These are phyloP conservation scores for Ptilonorhynchus violaceus DNA, from an alignment of 2,113 vertebrate genomes.

Conservation along the genomic window DNA sequence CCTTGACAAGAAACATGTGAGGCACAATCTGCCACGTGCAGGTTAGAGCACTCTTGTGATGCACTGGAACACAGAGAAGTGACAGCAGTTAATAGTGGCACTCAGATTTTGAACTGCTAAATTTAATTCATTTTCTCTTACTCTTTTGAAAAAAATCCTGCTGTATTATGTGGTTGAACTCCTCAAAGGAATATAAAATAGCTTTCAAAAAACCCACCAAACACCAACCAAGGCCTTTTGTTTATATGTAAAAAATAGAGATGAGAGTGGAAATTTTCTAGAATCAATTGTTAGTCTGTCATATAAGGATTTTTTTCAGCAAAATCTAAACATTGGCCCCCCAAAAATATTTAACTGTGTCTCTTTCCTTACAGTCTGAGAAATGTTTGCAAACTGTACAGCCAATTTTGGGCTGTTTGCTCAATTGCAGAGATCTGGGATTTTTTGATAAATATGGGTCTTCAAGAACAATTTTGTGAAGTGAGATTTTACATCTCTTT, in stretches of 20 bases:
- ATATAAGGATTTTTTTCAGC: fast-evolving
- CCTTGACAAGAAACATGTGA: not conserved
- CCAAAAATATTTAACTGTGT: not conserved
- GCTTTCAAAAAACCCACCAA: not conserved
- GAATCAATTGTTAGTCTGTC: not conserved
- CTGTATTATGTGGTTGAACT: not conserved
- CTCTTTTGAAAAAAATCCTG: not conserved
- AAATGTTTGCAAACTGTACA: not conserved
- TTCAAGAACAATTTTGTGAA: not conserved
- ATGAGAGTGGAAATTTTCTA: not conserved
- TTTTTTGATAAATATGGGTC: not conserved
- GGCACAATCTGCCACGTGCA: not conserved
- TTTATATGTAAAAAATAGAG: not conserved
- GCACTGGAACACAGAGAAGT: not conserved
- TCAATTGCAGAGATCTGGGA: not conserved
- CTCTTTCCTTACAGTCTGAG: not conserved
- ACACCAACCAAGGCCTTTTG: not conserved
- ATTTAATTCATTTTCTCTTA: not conserved
- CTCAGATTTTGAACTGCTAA: not conserved
- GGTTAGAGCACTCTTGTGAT: not conserved
- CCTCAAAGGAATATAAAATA: not conserved
- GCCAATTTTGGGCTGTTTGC: not conserved
- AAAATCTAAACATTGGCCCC: not conserved
- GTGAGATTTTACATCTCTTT: not conserved
- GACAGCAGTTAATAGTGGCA: not conserved